These are phyloP conservation scores for Axis porcinus DNA, from an alignment of 2,113 vertebrate genomes.

Conservation along the genomic window DNA sequence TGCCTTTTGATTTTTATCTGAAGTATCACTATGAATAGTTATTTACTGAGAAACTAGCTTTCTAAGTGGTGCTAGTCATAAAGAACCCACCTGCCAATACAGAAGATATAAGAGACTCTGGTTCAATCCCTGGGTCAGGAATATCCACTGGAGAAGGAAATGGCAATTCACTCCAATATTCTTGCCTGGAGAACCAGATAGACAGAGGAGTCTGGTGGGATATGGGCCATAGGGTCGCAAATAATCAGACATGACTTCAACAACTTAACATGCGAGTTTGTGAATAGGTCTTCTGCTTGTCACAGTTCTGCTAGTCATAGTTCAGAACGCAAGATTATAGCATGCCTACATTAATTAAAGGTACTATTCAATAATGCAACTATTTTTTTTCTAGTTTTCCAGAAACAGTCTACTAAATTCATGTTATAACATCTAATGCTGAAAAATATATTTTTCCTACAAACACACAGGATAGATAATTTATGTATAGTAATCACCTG, in stretches of 20 bases:
- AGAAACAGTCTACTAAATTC: neutral
- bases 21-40: neutral
- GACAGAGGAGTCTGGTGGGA: neutral
- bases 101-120: neutral
- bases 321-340: neutral
- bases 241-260: neutral
- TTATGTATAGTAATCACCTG: too few relatives aligned
- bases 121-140: neutral
- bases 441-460: neutral
- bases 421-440: neutral
- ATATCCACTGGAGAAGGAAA: neutral
- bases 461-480: neutral
- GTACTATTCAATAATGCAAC: neutral
- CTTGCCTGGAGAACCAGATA: neutral
- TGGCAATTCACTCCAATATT: neutral
- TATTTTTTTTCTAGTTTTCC: neutral
- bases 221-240: neutral
- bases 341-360: neutral
- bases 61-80: neutral
- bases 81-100: neutral
- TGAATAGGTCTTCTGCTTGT: neutral
- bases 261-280: neutral
- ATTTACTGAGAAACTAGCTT: neutral
- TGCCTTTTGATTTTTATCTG: neutral
- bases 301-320: rapidly evolving